phyloP scores from a whole-genome alignment of 2,797 vertebrate genomes.

The Galago senegalensis region DNA sequence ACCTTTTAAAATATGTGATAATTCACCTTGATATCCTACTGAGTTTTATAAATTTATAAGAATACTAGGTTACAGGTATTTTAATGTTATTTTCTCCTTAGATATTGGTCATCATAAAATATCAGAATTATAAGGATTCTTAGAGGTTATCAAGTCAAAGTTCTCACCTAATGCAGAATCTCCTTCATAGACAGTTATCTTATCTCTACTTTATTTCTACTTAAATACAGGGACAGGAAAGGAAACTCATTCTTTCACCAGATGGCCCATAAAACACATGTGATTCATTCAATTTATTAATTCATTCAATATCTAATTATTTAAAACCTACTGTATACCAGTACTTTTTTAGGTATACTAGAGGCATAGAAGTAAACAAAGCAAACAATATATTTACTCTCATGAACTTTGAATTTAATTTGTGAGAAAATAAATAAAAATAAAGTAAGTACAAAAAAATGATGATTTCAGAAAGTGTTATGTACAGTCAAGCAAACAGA shows the following conservation, averaged over 20 bases:
- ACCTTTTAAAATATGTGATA: background rate
- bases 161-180: background rate
- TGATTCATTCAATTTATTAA: slow-evolving; percentile 26
- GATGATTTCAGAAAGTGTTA: background rate
- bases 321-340: background rate
- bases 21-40: slow-evolving; percentile 38
- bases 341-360: background rate
- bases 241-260: slow-evolving; percentile 22
- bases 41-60: background rate
- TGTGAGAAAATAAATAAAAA: slow-evolving; percentile 27
- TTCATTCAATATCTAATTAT: background rate
- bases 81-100: background rate
- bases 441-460: background rate
- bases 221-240: slow-evolving; percentile 24
- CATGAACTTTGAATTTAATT: background rate
- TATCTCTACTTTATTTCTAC: background rate
- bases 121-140: background rate
- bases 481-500: background rate
- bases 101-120: background rate
- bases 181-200: background rate
- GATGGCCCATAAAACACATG: background rate
- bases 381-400: background rate
- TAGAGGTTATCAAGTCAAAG: background rate
- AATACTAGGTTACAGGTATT: background rate
- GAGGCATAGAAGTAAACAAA: background rate